phyloP scores from a whole-genome alignment of 2,888 invertebrate species.

The Campoplex nolae region DNA sequence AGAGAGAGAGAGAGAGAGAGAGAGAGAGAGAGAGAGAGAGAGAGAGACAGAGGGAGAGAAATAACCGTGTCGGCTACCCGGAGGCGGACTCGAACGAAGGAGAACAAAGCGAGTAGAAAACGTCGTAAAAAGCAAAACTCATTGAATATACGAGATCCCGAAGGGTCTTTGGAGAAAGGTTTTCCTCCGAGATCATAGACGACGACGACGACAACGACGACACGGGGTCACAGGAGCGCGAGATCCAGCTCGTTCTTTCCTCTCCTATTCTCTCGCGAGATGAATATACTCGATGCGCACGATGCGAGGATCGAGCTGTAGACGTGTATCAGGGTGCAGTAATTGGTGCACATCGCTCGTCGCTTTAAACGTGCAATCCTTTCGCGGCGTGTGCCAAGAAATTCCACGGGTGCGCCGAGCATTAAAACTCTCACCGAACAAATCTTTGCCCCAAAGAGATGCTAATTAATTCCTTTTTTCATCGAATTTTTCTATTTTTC shows the following conservation, averaged over 20 bases:
- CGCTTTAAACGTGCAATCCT: slow-evolving; percentile 53
- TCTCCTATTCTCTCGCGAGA: slow-evolving; percentile 18
- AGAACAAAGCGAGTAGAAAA: slow-evolving; percentile 9
- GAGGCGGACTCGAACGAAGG: neutral
- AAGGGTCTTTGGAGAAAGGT: slow-evolving; percentile 63
- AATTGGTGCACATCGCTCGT: slow-evolving; percentile 67
- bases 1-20: no score
- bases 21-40: no score
- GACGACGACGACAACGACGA: slow-evolving; percentile 17
- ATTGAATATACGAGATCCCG: slow-evolving; percentile 37
- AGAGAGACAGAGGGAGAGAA: neutral
- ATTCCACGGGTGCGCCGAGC: slow-evolving; percentile 64
- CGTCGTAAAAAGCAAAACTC: slow-evolving; percentile 10
- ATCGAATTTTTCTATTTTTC: neutral
- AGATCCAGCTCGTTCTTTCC: slow-evolving; percentile 53
- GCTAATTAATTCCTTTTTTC: neutral
- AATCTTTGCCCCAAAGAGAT: neutral
- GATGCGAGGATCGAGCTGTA: slow-evolving; percentile 2
- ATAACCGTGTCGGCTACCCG: neutral
- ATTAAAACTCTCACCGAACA: slow-evolving; percentile 26
- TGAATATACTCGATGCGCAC: neutral
- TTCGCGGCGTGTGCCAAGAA: slow-evolving; percentile 55
- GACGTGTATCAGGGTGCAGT: slow-evolving; percentile 21
- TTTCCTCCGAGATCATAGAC: slow-evolving; percentile 30
- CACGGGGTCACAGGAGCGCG: slow-evolving; percentile 63